A percentile compares a stretch with the other conserved stretches of the same genome.
These are phyloP conservation scores for Kryptolebias ocellatus DNA, from an alignment of 2,797 vertebrate species.

Conservation along the genomic window DNA sequence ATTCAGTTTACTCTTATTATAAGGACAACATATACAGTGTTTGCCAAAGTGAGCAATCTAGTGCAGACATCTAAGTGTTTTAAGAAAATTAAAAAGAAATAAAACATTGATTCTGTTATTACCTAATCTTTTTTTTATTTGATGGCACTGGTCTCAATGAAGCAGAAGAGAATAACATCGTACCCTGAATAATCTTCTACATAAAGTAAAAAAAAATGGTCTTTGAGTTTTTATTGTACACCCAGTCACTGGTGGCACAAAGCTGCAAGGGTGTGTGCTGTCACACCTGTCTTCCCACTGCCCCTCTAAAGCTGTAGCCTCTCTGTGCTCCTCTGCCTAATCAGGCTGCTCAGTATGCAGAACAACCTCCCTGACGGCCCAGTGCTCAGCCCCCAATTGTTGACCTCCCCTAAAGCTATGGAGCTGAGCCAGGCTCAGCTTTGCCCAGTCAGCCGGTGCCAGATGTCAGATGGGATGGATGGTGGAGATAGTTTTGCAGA, in stretches of 20 bases:
- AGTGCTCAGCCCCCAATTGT: slow-evolving; percentile 63
- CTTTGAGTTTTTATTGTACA: slow-evolving; percentile 53
- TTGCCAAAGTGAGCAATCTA: slow-evolving; percentile 12
- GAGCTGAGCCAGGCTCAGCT: slow-evolving; percentile 66
- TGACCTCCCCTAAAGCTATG: slow-evolving; percentile 79
- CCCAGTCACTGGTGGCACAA: slow-evolving; percentile 60
- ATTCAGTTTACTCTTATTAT: slow-evolving; percentile 55
- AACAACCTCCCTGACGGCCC: slow-evolving; percentile 70
- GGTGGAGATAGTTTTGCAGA: slow-evolving; percentile 72
- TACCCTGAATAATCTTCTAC: slow-evolving; percentile 23
- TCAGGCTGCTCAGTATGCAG: slow-evolving; percentile 78
- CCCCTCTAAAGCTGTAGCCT: slow-evolving; percentile 55
- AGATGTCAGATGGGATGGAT: slow-evolving; percentile 77
- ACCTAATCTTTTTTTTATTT: neutral
- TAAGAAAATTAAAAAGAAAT: neutral
- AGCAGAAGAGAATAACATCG: neutral
- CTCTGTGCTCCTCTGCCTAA: slow-evolving; percentile 73
- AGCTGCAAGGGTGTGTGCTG: slow-evolving; percentile 55
- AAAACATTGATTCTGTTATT: neutral
- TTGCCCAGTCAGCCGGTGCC: slow-evolving; percentile 75
- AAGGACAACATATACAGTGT: slow-evolving; percentile 16
- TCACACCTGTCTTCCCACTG: slow-evolving; percentile 67
- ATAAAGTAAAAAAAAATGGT: slow-evolving; percentile 19
- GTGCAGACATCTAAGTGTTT: slow-evolving; percentile 7
- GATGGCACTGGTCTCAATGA: neutral